Evolutionary conservation across 2,888 invertebrate species (phyloP).

Genomic region (Synergus laeviventris): DNA sequence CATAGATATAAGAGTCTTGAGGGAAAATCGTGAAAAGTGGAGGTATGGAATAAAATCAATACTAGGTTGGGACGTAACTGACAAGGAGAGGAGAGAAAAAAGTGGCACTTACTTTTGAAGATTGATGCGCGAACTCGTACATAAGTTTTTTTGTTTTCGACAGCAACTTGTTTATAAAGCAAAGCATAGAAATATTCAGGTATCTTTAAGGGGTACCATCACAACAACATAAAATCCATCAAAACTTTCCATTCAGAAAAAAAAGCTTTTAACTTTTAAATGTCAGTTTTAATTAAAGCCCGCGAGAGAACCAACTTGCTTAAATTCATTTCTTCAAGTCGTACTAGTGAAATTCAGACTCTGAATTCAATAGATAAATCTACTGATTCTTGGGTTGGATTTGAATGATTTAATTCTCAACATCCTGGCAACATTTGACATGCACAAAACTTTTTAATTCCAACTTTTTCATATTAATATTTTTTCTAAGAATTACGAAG

Average conservation of each 20-base stretch:
- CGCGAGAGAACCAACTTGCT: background rate
- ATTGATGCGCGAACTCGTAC: constrained; percentile 33
- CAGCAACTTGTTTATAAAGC: constrained; percentile 9
- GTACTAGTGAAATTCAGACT: background rate
- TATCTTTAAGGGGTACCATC: background rate
- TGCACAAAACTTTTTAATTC: background rate
- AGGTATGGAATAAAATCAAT: constrained; percentile 36
- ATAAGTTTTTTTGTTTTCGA: constrained; percentile 28
- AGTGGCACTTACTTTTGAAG: constrained; percentile 24
- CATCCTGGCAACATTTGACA: background rate
- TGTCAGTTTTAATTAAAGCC: constrained; percentile 28
- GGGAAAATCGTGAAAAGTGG: constrained; percentile 26
- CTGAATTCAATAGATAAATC: background rate
- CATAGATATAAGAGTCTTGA: constrained; percentile 1
- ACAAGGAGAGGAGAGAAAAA: constrained; percentile 31
- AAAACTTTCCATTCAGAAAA: constrained; percentile 17
- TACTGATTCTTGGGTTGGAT: background rate
- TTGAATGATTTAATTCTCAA: background rate
- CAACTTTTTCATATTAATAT: background rate
- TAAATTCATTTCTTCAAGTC: constrained; percentile 9
- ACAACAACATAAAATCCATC: constrained; percentile 20
- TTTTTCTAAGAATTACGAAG: too few relatives aligned
- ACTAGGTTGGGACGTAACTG: constrained; percentile 23
- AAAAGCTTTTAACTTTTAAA: constrained; percentile 18
- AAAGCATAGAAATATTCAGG: background rate